Evolutionary conservation across 1,140 invertebrate genomes (phyloP), one percentile per base, ranked within the genome.

Genomic region (Lethrus apterus): DNA sequence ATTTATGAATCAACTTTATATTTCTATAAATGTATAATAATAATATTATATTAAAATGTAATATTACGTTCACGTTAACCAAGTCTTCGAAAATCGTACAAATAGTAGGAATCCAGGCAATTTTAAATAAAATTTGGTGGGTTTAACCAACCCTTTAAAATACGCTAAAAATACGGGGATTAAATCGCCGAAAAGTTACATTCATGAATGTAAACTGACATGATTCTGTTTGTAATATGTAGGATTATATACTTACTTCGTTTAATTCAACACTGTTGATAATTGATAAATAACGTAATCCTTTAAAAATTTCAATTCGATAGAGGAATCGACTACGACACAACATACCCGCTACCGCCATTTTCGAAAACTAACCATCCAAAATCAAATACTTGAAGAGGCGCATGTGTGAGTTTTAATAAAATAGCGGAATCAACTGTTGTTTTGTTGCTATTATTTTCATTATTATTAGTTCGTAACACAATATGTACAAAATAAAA

Each of bases 171-270:
- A 33, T 10, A 7, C n/a, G 14, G 15, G n/a, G n/a, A n/a, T n/a
- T n/a, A n/a, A n/a, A n/a, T n/a, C n/a, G n/a, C n/a, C n/a, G n/a
- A n/a, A n/a, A 13, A 20, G 29, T 24, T 46, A 10, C n/a, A 26
- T 31, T 11, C 17, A 34, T 26, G 17, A 21, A 13, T n/a, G n/a
- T n/a, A n/a, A n/a, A n/a, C n/a, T n/a, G n/a, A n/a, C n/a, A n/a
- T n/a, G n/a, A n/a, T n/a, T n/a, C n/a, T n/a, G n/a, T n/a, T n/a
- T n/a, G n/a, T n/a, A n/a, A n/a, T n/a, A n/a, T n/a, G n/a, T n/a
- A n/a, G n/a, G n/a, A n/a, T n/a, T n/a, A n/a, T n/a, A 14, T 56
- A 63, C 60, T 63, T 55, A 63, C 60, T 52, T 56, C 58, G 54
- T 57, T 60, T 46, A 60, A 52, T 45, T 50, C 46, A 34, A 54